A percentile compares a stretch with the other conserved stretches of the same genome.
Conservation (phyloP, 1,140 invertebrate species). For the Campodea augens region DNA sequence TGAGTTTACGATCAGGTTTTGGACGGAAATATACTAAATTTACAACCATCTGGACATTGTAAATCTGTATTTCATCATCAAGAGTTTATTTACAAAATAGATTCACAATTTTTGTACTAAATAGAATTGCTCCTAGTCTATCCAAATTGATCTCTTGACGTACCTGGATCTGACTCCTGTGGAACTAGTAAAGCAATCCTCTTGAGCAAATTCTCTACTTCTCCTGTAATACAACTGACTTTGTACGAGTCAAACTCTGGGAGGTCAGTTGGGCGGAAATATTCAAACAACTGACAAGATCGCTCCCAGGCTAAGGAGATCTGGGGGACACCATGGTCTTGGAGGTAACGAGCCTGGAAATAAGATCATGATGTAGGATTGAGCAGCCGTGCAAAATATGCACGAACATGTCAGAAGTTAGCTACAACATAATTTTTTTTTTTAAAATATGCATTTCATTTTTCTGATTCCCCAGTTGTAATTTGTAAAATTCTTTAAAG, state of each 20-base stretch:
- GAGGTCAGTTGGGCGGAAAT: conserved; percentile 54
- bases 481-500: no score
- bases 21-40: no score
- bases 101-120: no score
- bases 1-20: no score
- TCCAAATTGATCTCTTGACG: no score
- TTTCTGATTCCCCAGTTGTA: no score
- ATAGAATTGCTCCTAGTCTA: no score
- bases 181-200: conserved; percentile 55
- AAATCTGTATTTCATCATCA: no score
- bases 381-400: background rate
- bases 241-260: conserved; percentile 67
- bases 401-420: background rate
- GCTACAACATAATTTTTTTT: background rate
- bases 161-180: conserved; percentile 35
- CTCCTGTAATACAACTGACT: conserved; percentile 45
- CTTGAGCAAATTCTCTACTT: conserved; percentile 55
- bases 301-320: conserved; percentile 56
- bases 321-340: conserved; percentile 54
- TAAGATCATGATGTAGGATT: conserved; percentile 1
- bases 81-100: no score
- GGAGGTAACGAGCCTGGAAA: conserved; percentile 31
- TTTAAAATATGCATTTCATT: no score
- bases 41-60: no score
- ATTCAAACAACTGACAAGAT: conserved; percentile 58